These are phyloP conservation scores for Brotula barbata DNA, from an alignment of 2,797 vertebrate genomes.

Conservation along the genomic window DNA sequence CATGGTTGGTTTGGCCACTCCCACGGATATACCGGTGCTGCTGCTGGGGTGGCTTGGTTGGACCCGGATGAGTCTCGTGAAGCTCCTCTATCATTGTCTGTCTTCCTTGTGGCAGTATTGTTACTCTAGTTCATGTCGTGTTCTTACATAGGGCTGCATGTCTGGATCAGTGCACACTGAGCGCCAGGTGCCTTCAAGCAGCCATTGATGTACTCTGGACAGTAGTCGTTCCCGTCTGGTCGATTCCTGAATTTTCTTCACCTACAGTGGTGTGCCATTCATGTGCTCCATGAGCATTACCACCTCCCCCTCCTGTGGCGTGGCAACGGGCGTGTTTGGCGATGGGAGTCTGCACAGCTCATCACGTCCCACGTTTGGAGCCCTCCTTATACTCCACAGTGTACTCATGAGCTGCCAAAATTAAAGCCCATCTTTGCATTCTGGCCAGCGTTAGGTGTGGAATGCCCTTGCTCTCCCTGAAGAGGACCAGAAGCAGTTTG, in stretches of 20 bases:
- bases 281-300: not conserved
- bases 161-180: conserved; percentile 5
- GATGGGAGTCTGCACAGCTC: not conserved
- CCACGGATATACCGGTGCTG: too few species aligned
- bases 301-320: too few species aligned
- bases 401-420: not conserved
- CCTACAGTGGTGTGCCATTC: conserved; percentile 3
- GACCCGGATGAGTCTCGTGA: too few species aligned
- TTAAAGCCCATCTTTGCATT: conserved; percentile 11
- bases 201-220: conserved; percentile 13
- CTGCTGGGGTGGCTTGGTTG: too few species aligned
- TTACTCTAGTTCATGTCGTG: too few species aligned
- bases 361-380: not conserved
- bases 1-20: too few species aligned
- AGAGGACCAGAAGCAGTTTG: not conserved
- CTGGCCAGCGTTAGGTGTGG: not conserved
- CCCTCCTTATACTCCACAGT: conserved; percentile 4
- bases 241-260: not conserved
- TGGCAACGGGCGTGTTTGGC: too few species aligned
- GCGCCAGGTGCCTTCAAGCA: conserved; percentile 7
- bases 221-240: not conserved
- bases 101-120: too few species aligned
- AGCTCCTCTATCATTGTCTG: too few species aligned
- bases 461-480: not conserved
- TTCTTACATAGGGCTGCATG: too few species aligned